These are phyloP conservation scores for Shargacucullia verbasci DNA, from an alignment of 2,888 invertebrate genomes.

Conservation along the genomic window DNA sequence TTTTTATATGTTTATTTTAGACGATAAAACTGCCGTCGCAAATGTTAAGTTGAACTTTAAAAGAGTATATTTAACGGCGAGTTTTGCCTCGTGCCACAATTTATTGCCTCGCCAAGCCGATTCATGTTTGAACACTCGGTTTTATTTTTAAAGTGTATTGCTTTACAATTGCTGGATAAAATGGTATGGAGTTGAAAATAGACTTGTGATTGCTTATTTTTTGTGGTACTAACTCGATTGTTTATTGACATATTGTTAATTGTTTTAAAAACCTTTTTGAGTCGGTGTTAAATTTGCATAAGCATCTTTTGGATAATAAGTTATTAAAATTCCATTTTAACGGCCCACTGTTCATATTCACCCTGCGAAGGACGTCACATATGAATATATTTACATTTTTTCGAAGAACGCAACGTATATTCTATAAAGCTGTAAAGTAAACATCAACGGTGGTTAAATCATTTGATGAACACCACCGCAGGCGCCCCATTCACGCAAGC, in stretches of 20 bases:
- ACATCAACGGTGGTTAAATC: conserved; percentile 71
- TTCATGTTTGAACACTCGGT: conserved; percentile 61
- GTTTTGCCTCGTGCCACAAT: conserved; percentile 61
- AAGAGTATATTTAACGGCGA: conserved; percentile 61
- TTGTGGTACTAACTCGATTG: conserved; percentile 36
- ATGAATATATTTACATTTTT: conserved; percentile 2
- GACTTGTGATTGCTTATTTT: conserved; percentile 52
- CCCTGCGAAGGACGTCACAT: background rate
- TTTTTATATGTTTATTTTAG: conserved; percentile 62
- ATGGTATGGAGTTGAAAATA: conserved; percentile 47
- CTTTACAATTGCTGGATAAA: conserved; percentile 59
- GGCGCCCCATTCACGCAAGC: conserved; percentile 76
- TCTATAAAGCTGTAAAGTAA: conserved; percentile 69
- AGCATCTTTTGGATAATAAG: too few relatives aligned
- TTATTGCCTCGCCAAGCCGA: conserved; percentile 64
- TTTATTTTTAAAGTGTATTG: conserved; percentile 65
- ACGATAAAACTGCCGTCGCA: conserved; percentile 60
- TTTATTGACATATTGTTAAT: conserved; percentile 48
- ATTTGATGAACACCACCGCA: conserved; percentile 77
- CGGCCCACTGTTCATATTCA: conserved; percentile 1
- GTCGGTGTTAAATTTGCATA: too few relatives aligned
- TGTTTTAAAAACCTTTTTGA: too few relatives aligned
- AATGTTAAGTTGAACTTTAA: conserved; percentile 66
- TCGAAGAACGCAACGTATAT: conserved; percentile 20
- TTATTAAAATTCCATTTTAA: too few relatives aligned